Evolutionary conservation across 2,888 invertebrate genomes (phyloP), one percentile per base, ranked within the genome.

Genomic region (Pantelozetes paolii): DNA sequence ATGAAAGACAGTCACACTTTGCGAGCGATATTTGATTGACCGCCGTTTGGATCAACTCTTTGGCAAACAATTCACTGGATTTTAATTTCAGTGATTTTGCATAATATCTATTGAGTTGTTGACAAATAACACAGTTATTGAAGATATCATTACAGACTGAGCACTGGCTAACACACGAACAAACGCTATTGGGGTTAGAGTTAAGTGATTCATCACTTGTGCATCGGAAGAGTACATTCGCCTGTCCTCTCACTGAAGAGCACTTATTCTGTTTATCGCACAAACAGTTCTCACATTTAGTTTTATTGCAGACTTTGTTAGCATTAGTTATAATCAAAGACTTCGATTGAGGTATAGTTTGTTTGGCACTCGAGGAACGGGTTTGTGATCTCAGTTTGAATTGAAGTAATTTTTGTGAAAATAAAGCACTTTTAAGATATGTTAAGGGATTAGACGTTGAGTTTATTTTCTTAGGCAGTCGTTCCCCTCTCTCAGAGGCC

Each of bases 361-460:
- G 69, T 18, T 69, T 64, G 62, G 36, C n/a, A 11, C 15, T 11
- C 1, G 57, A 28, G 18, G 64, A 64, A 64, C 64, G 36, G 40
- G 64, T 64, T 64, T 64, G 64, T 2, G 36, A 30, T 40, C 15
- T 64, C 20, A 40, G 11, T 64, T 64, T 64, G 23, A 23, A 69
- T 30, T 59, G 26, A 30, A 30, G 59, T 59, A 26, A 26, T 23
- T 42, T 42, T 26, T 73, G 73, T 26, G 48, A 26, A 15, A 67
- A 73, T 70, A 74, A 57, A 18, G 69, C 57, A 71, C 74, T 71
- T 26, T 75, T 73, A 13, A 73, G 48, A 42, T 73, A 71, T 36
- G 64, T 59, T 70, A 74, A 74, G 13, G 74, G 71, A 40, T 62
- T 64, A 69, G 67, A 59, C 1, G 69, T 40, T 1, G 69, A 45